phyloP scores from a whole-genome alignment of 2,888 invertebrate species.

The Chaetogeoica ovagalla region DNA sequence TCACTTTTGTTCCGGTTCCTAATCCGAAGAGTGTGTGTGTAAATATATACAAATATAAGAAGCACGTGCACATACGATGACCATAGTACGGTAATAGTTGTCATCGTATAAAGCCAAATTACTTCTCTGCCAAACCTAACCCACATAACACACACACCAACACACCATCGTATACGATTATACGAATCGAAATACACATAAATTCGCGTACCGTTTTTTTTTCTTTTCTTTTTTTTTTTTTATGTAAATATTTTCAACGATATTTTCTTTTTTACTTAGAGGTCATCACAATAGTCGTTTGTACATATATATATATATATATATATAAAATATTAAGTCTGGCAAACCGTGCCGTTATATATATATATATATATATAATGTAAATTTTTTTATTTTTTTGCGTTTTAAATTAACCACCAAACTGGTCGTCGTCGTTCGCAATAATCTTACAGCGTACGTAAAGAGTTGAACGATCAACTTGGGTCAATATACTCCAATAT shows the following conservation, averaged over 20 bases:
- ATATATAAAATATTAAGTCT: neutral
- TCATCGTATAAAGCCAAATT: no score
- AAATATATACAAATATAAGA: neutral
- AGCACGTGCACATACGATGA: neutral
- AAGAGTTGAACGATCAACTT: slow-evolving; percentile 16
- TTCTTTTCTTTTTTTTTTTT: slow-evolving; percentile 11
- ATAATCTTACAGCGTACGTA: slow-evolving; percentile 13
- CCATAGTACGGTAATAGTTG: neutral
- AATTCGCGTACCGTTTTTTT: slow-evolving; percentile 18
- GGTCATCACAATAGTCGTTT: neutral
- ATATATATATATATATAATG: slow-evolving; percentile 1
- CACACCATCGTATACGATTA: neutral
- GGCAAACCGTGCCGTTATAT: no score
- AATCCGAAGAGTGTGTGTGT: neutral
- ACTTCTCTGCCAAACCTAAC: neutral
- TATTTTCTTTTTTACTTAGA: slow-evolving; percentile 1
- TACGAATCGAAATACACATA: slow-evolving; percentile 11
- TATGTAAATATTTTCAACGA: slow-evolving; percentile 1
- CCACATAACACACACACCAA: neutral
- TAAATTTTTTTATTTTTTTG: slow-evolving; percentile 10
- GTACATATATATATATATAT: neutral
- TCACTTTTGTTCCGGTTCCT: slow-evolving; percentile 25
- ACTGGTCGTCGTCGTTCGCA: slow-evolving; percentile 46
- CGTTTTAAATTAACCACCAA: slow-evolving; percentile 17
- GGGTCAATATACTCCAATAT: slow-evolving; percentile 45